Percentiles rank a stretch among this genome's conserved stretches.
Conservation (phyloP, 2,113 vertebrate species). For the Felis chaus region DNA sequence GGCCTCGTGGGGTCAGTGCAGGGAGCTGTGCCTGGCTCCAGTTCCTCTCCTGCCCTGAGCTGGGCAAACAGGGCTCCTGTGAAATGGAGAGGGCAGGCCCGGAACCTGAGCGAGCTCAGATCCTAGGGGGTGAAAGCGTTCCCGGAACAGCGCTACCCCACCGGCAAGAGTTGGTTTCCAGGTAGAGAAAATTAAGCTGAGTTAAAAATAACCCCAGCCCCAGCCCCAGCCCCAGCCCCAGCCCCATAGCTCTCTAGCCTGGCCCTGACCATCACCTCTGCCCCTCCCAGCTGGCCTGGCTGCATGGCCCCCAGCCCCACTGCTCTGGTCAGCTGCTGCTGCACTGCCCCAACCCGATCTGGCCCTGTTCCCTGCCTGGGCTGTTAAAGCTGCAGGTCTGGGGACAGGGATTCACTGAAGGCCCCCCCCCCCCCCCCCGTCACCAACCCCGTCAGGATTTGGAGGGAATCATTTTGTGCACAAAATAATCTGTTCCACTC, state of each 20-base stretch:
- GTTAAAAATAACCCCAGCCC: conserved; percentile 54
- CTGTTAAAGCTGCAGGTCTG: not conserved
- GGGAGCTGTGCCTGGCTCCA: conserved; percentile 60
- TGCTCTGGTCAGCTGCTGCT: not conserved
- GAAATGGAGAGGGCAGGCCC: conserved; percentile 48
- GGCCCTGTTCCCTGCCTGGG: not conserved
- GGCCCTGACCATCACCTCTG: not conserved
- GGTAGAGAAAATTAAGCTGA: conserved; percentile 67
- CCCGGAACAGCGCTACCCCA: not conserved
- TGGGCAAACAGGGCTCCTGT: not conserved
- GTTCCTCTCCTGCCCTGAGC: conserved; percentile 41
- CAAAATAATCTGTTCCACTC: not conserved
- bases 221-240: not conserved
- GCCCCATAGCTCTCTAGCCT: not conserved
- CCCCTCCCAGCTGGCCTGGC: not conserved
- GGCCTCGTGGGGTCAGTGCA: conserved; percentile 58
- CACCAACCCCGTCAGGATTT: not conserved
- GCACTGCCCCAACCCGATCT: not conserved
- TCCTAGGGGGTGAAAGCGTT: conserved; percentile 53
- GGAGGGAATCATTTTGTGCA: not conserved
- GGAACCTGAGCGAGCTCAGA: conserved; percentile 54
- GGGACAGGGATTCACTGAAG: not conserved
- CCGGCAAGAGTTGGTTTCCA: conserved; percentile 62
- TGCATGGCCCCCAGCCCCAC: rapidly evolving
- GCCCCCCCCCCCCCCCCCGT: not conserved